Base-by-base conservation (phyloP, 2,888 invertebrate genomes). In the Dryocosmus kuriphilus region DNA sequence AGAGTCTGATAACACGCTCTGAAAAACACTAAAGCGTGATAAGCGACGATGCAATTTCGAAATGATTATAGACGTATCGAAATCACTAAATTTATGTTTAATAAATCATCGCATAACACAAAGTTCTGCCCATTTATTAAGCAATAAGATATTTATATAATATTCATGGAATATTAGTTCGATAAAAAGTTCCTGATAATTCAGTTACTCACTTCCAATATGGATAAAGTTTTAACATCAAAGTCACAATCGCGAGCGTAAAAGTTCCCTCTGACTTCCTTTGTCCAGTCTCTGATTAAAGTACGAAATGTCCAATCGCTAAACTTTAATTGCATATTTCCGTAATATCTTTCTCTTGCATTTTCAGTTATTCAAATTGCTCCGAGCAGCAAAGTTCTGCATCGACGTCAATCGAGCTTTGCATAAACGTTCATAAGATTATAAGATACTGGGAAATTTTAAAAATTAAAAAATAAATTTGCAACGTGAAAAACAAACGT, bases 251-350 rank as follows among this genome's bases (percentile, higher is more conserved):
- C 46, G n/a, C 46, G 27, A 71, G 71, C 51, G 8, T 30, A 71
- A 71, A 71, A 51, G 51, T 71, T 71, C 19, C 19, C 71, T 71
- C 71, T 71, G 27, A 46, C 30, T 32, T 71, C 71, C 71, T 71
- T 51, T 71, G 71, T 51, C 71, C 71, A 71, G 51, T 27, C 71
- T 67, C 67, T 71, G 51, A 71, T 71, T 51, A 71, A 71, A 51
- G 30, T 71, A 71, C 46, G 71, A 71, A 71, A 71, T 46, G n/a
- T 71, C 30, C 51, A 71, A 24, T 51, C 71, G 51, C 71, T 67
- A 67, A 67, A 67, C 67, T 67, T 67, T 67, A 71, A 71, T 71
- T 46, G 71, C 30, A 51, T 71, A 71, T 71, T 71, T 51, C 71
- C 51, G 30, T 51, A 71, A 46, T 71, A 71, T 71, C 51, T n/a